These are phyloP conservation scores for Litocranius walleri DNA, from an alignment of 2,113 vertebrate species.

Conservation along the genomic window DNA sequence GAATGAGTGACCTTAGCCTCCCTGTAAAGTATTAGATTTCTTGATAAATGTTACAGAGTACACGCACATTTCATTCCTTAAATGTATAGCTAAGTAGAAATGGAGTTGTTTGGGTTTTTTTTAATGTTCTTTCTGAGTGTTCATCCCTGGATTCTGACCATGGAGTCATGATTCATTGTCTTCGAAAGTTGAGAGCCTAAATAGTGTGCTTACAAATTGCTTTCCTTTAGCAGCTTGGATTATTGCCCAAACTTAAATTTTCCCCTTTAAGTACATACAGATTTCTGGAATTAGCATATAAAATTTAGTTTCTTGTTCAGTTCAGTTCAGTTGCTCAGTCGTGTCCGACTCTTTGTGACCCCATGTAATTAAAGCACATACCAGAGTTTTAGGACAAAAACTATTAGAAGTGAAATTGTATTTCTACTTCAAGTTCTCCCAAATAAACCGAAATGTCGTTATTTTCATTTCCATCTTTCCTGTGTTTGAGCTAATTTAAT, in stretches of 20 bases:
- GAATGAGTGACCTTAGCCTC: background rate
- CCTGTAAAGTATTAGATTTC: background rate
- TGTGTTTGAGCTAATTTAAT: conserved; percentile 1
- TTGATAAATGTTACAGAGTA: background rate
- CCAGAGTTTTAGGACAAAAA: conserved; percentile 2
- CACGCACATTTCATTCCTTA: background rate
- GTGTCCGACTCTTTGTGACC: too few relatives aligned
- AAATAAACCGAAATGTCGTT: conserved; percentile 28
- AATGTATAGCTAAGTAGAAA: background rate
- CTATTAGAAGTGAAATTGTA: background rate
- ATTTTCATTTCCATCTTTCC: conserved; percentile 17
- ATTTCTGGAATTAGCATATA: conserved; percentile 26
- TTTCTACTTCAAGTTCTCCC: conserved; percentile 8
- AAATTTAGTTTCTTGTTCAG: conserved; percentile 25
- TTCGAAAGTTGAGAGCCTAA: conserved; percentile 22
- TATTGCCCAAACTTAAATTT: conserved; percentile 38
- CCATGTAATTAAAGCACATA: conserved; percentile 29
- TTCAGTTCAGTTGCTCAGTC: too few relatives aligned
- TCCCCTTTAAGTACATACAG: background rate
- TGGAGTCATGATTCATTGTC: conserved; percentile 16
- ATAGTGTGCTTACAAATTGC: conserved; percentile 37
- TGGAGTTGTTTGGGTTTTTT: background rate
- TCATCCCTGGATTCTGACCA: background rate
- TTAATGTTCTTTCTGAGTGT: background rate
- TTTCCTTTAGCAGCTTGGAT: conserved; percentile 30